Base-by-base conservation (phyloP, 2,797 vertebrate genomes). In the Coregonus sp. region DNA sequence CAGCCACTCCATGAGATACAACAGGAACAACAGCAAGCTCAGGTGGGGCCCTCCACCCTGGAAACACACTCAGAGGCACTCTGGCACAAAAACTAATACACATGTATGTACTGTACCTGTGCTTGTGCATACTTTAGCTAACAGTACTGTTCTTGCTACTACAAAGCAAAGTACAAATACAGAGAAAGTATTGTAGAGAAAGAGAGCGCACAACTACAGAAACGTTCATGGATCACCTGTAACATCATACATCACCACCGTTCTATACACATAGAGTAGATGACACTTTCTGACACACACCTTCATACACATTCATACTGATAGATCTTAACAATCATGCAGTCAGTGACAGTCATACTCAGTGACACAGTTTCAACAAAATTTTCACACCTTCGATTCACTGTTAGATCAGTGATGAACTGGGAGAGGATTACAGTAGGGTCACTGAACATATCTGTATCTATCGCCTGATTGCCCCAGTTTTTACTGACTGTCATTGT, bases 1-100 rank as follows among this genome's bases (percentile, higher is more conserved):
- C 73, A 90, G 91, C 0, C 81, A 94, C 3, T 91, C 94, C 52
- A 90, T 95, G 40, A 92, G 93, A 81, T 96, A 93, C 85, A 86
- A 92, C 90, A 94, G 93, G 83, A 92, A 92, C 71, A 96, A 95
- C 77, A 98, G 96, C 92, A 98, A 96, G 89, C 96, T 99, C 87
- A 98, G 96, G 98, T 99, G 93, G 79, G 79, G 81, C 33, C 37
- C 33, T 16, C 35, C 29, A 35, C 35, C 40, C 9, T 47, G 40
- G 40, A 47, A 2, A 47, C 40, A 12, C 40, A 47, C 40, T 11
- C 40, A 47, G 40, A 47, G 40, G 40, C 40, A 47, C 40, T 47
- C 40, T 47, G 40, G 40, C 40, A 47, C 40, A 12, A 47, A 47
- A 47, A 4, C 31, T 12, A 5, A 47, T 47, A 12, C 9, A 12